phyloP scores from a whole-genome alignment of 1,140 invertebrate species.

The Meloidogyne hapla region DNA sequence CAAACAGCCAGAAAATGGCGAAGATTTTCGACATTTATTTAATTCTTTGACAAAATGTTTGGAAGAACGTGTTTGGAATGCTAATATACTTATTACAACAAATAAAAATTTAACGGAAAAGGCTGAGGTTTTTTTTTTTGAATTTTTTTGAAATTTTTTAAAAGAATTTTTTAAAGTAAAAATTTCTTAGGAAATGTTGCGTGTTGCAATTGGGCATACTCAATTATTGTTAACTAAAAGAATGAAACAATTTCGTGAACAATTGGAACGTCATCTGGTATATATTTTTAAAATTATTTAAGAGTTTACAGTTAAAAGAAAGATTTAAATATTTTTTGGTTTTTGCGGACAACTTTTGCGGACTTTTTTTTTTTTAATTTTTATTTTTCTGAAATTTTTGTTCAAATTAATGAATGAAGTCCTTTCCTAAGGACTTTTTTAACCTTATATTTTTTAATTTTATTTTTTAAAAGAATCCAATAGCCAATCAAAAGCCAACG shows the following conservation, averaged over 20 bases:
- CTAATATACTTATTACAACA: slow-evolving; percentile 4
- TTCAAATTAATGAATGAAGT: background rate
- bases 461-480: slow-evolving; percentile 31
- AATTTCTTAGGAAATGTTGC: slow-evolving; percentile 23
- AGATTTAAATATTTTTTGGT: no score
- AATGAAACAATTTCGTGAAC: slow-evolving; percentile 29
- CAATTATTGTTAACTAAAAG: slow-evolving; percentile 37
- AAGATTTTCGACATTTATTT: slow-evolving; percentile 12
- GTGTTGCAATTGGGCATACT: slow-evolving; percentile 32
- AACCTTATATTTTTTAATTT: background rate
- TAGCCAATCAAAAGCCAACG: slow-evolving; percentile 23
- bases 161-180: background rate
- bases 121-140: background rate
- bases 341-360: background rate
- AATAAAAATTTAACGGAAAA: slow-evolving; percentile 17
- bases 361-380: no score
- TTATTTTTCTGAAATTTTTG: slow-evolving; percentile 5
- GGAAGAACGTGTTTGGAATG: slow-evolving; percentile 23
- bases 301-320: background rate
- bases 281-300: background rate
- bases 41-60: slow-evolving; percentile 8
- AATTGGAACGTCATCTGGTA: slow-evolving; percentile 31
- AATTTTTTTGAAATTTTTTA: slow-evolving; percentile 10
- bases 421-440: no score
- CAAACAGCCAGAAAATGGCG: background rate